Conservation (phyloP, 2,113 vertebrate genomes). For the Thomomys bottae region DNA sequence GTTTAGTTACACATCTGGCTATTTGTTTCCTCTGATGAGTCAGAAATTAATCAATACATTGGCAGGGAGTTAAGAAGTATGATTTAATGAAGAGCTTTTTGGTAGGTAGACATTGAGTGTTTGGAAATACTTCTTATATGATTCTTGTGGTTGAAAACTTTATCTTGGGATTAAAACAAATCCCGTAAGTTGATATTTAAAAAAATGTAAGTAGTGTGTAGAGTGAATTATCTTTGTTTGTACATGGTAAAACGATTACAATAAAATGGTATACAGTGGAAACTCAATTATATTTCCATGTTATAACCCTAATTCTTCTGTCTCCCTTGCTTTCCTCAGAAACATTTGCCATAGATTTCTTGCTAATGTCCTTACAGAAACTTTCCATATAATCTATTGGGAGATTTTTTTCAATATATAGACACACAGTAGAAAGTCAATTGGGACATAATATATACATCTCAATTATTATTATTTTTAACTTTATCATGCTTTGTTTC, state of each 20-base stretch:
- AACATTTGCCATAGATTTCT: not conserved
- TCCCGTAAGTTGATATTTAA: not conserved
- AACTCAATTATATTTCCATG: not conserved
- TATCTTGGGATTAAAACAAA: conserved; percentile 32
- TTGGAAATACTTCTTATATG: conserved; percentile 9
- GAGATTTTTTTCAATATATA: not conserved
- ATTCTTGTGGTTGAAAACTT: conserved; percentile 44
- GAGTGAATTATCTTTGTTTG: conserved; percentile 41
- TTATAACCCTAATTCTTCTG: not conserved
- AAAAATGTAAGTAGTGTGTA: not conserved
- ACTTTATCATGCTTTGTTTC: conserved; percentile 14
- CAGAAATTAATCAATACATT: conserved; percentile 63
- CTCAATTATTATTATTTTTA: conserved; percentile 2
- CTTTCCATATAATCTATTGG: not conserved
- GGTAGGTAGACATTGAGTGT: conserved; percentile 32
- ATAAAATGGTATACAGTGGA: not conserved
- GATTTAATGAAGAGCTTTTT: conserved; percentile 47
- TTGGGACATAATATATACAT: not conserved
- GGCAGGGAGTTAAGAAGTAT: conserved; percentile 25
- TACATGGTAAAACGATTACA: not conserved
- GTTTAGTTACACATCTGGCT: not conserved
- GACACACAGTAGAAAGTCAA: not conserved
- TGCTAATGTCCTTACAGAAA: not conserved
- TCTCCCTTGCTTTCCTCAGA: not conserved
- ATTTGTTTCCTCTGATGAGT: conserved; percentile 53